These are phyloP conservation scores for Calliopum simillimum DNA, from an alignment of 2,888 invertebrate species.

Conservation along the genomic window DNA sequence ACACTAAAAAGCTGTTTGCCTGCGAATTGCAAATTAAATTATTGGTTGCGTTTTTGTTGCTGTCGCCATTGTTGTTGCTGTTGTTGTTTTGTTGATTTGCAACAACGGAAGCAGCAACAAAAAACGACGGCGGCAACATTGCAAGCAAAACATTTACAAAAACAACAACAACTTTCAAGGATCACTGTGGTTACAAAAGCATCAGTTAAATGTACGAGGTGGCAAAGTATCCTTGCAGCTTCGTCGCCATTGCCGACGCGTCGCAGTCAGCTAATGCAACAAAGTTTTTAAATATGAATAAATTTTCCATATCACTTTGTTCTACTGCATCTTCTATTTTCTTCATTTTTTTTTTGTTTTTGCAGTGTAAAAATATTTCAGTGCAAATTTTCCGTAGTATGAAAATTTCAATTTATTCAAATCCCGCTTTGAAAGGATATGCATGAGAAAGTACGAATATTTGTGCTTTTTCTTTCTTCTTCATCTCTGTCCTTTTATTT, in stretches of 20 bases:
- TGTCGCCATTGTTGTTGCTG: no score
- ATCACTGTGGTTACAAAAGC: not conserved
- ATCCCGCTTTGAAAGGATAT: no score
- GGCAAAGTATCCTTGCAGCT: not conserved
- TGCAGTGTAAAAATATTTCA: not conserved
- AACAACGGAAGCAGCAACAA: slow-evolving; percentile 26
- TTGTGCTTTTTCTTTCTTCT: no score
- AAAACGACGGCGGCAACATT: slow-evolving; percentile 10
- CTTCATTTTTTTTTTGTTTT: not conserved
- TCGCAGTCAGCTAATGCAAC: no score
- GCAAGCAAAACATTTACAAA: slow-evolving; percentile 15
- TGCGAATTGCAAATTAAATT: slow-evolving; percentile 12
- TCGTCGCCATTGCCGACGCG: not conserved
- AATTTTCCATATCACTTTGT: not conserved
- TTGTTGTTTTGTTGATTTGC: not conserved
- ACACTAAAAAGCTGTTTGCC: slow-evolving; percentile 7
- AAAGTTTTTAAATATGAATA: slow-evolving; percentile 4
- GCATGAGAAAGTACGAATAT: no score
- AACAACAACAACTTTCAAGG: slow-evolving; percentile 25
- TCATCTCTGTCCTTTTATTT: no score
- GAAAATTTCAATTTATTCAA: no score
- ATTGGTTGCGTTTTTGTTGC: slow-evolving; percentile 3
- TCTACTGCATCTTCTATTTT: not conserved
- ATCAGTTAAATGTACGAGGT: not conserved
- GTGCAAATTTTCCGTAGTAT: no score